Conservation (phyloP, 2,797 vertebrate species). For the Chlorospingus flavigularis region DNA sequence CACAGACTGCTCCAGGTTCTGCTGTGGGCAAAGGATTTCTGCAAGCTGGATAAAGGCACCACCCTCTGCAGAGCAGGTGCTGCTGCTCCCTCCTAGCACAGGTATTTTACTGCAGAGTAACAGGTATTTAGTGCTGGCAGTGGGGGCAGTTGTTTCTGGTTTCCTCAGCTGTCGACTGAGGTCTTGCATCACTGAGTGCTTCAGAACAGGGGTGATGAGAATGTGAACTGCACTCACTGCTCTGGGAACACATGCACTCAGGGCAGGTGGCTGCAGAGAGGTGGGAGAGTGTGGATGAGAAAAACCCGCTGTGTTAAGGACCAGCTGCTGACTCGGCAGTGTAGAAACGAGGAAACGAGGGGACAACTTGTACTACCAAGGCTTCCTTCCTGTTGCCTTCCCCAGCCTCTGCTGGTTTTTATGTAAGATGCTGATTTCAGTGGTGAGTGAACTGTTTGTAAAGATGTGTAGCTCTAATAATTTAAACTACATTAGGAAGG, state of each 20-base stretch:
- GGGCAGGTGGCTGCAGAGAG: neutral
- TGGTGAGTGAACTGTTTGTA: neutral
- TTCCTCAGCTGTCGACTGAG: neutral
- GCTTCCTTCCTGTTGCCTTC: neutral
- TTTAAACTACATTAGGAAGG: neutral
- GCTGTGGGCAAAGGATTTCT: neutral
- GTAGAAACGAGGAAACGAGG: rapidly evolving
- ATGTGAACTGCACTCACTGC: neutral
- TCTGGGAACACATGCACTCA: neutral
- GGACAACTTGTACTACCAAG: neutral
- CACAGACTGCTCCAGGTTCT: neutral
- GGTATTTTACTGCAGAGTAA: rapidly evolving
- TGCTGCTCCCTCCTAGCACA: rapidly evolving
- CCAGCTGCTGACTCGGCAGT: neutral
- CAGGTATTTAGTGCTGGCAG: neutral
- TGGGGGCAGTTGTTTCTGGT: rapidly evolving
- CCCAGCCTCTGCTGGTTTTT: neutral
- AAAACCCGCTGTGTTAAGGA: neutral
- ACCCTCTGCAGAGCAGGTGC: rapidly evolving
- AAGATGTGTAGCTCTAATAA: neutral
- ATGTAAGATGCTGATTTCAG: neutral
- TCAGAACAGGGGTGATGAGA: neutral
- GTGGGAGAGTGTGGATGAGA: neutral
- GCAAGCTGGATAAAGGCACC: neutral
- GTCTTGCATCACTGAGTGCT: neutral